These are phyloP conservation scores for Tapirus indicus DNA, from an alignment of 2,797 vertebrate genomes.

Conservation along the genomic window DNA sequence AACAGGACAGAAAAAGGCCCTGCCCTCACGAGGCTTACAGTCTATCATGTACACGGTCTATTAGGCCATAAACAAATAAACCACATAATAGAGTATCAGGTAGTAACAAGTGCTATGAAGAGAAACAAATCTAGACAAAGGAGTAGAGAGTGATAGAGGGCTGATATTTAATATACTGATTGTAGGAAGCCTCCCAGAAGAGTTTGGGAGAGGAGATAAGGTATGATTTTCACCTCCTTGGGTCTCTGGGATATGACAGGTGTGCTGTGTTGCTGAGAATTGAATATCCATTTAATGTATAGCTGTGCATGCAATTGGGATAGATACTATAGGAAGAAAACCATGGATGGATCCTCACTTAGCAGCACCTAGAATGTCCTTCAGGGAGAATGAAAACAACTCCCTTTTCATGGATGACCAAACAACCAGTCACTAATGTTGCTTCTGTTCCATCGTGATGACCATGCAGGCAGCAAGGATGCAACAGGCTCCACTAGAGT, in stretches of 20 bases:
- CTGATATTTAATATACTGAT: not conserved
- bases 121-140: not conserved
- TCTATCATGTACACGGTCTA: not conserved
- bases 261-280: not conserved
- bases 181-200: not conserved
- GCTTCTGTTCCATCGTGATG: not conserved
- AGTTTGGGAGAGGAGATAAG: not conserved
- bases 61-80: not conserved
- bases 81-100: not conserved
- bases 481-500: not conserved
- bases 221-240: not conserved
- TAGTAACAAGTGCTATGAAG: not conserved
- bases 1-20: not conserved
- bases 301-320: not conserved
- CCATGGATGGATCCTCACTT: not conserved
- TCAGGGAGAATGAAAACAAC: not conserved
- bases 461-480: not conserved
- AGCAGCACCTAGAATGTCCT: not conserved
- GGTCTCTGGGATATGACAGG: not conserved
- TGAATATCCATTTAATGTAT: not conserved
- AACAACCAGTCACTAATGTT: not conserved
- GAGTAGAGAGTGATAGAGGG: not conserved
- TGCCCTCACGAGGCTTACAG: not conserved
- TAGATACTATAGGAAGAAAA: not conserved
- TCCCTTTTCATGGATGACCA: not conserved